Evolutionary conservation across 2,888 invertebrate genomes (phyloP), one percentile per base, ranked within the genome.

Genomic region (Agrochola lychnidis): DNA sequence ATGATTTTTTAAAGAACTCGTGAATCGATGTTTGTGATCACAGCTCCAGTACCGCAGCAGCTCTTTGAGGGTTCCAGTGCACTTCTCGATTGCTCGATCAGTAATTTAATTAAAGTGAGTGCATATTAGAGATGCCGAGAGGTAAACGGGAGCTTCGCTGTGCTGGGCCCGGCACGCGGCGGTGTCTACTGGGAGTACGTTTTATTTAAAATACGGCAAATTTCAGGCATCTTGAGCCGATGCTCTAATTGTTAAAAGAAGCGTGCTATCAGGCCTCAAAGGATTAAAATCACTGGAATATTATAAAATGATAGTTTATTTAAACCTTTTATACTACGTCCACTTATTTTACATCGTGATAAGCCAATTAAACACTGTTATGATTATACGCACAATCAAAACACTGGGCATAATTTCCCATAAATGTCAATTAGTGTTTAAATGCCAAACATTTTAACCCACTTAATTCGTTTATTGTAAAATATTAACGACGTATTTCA

Each of bases 51-150:
- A 66, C 70, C 61, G 64, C 74, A 61, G 76, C 83, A 82, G 84
- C 85, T 90, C 91, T 92, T 92, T 92, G 90, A 91, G 85, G 81
- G 83, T 83, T 86, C 81, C 81, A 74, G 86, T 91, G 91, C 91
- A 92, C 88, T 91, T 89, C 89, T 90, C 90, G 90, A 93, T 92
- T 89, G 89, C 90, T 90, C 86, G 85, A 91, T 87, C 89, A 87
- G 92, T 94, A 94, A 95, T 95, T 95, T 93, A 94, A 96, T 95
- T 95, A 95, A 94, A 93, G 84, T 89, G 90, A 94, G 92, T 91
- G 91, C 87, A 91, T 92, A 92, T 94, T 93, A 91, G 87, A 89
- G 89, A 93, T 91, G 90, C 91, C 88, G 80, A 89, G 89, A 92
- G 89, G 93, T 91, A 92, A 93, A 93, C 89, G 90, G 85, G 88